A percentile compares a stretch with the other conserved stretches of the same genome.
phyloP scores from a whole-genome alignment of 2,888 invertebrate species.

The Sarcophaga rosellei region DNA sequence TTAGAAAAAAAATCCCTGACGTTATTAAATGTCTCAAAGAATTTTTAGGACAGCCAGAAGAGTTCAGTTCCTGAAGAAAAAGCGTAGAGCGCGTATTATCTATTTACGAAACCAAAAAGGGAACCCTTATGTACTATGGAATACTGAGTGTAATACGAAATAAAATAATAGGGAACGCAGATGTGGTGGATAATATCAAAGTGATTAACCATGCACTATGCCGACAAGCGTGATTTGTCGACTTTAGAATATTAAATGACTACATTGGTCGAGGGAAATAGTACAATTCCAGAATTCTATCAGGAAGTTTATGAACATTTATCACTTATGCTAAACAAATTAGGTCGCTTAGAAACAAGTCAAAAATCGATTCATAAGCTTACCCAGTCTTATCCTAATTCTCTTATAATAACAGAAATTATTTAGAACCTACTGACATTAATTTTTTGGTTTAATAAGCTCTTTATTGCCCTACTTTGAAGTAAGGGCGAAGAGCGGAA shows the following conservation, averaged over 20 bases:
- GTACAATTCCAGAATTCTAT: slow-evolving; percentile 67
- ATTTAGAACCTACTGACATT: neutral
- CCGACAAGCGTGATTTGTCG: slow-evolving; percentile 41
- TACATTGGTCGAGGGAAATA: slow-evolving; percentile 49
- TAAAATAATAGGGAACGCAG: slow-evolving; percentile 46
- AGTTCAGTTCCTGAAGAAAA: slow-evolving; percentile 51
- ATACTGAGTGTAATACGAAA: slow-evolving; percentile 34
- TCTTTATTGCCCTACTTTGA: slow-evolving; percentile 26
- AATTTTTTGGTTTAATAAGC: slow-evolving; percentile 5
- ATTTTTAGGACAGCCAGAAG: slow-evolving; percentile 22
- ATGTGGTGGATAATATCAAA: slow-evolving; percentile 31
- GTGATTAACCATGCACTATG: slow-evolving; percentile 48
- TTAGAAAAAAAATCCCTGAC: neutral
- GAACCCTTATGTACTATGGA: slow-evolving; percentile 41
- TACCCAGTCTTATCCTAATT: slow-evolving; percentile 56
- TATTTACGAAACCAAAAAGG: slow-evolving; percentile 41
- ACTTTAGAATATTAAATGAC: slow-evolving; percentile 59
- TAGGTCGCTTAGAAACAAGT: slow-evolving; percentile 64
- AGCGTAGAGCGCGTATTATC: slow-evolving; percentile 39
- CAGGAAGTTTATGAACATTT: slow-evolving; percentile 66
- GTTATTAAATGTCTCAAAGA: neutral
- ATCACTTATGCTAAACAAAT: slow-evolving; percentile 70
- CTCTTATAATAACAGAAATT: neutral
- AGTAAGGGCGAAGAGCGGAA: slow-evolving; percentile 20
- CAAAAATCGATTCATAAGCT: slow-evolving; percentile 54